Percentiles rank a stretch among this genome's conserved stretches.
These are phyloP conservation scores for Myxocyprinus asiaticus DNA, from an alignment of 2,113 vertebrate species.

Conservation along the genomic window DNA sequence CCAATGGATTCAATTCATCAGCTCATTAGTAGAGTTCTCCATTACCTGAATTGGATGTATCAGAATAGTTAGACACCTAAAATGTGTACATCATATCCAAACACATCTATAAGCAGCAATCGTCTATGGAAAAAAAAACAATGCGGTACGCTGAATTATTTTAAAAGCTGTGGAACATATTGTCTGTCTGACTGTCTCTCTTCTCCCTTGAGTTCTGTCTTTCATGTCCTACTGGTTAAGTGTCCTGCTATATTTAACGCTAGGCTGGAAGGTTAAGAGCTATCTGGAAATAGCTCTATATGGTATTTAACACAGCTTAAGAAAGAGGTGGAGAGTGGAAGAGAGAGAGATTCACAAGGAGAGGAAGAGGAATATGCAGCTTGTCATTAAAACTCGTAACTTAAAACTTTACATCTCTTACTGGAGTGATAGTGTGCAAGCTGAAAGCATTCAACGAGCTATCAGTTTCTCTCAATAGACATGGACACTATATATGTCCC, in stretches of 20 bases:
- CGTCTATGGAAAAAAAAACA: too few species aligned
- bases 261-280: slow-evolving; percentile 38
- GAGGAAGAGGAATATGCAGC: neutral
- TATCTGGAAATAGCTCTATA: slow-evolving; percentile 52
- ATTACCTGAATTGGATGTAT: neutral
- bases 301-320: slow-evolving; percentile 51
- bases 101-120: too few species aligned
- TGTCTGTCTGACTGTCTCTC: neutral
- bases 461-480: neutral
- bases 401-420: neutral
- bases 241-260: slow-evolving; percentile 54
- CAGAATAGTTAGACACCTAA: neutral
- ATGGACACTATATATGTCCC: neutral
- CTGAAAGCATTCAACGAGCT: neutral
- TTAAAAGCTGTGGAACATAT: neutral
- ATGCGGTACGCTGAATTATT: neutral
- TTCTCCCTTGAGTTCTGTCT: slow-evolving; percentile 16
- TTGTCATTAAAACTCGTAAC: slow-evolving; percentile 4
- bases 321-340: neutral
- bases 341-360: neutral
- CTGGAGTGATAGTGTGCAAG: neutral
- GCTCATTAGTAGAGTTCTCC: neutral
- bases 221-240: slow-evolving; percentile 46
- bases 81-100: neutral
- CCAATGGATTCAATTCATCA: neutral